Base-by-base conservation (phyloP, 1,140 invertebrate species). In the Radopholus similis region DNA sequence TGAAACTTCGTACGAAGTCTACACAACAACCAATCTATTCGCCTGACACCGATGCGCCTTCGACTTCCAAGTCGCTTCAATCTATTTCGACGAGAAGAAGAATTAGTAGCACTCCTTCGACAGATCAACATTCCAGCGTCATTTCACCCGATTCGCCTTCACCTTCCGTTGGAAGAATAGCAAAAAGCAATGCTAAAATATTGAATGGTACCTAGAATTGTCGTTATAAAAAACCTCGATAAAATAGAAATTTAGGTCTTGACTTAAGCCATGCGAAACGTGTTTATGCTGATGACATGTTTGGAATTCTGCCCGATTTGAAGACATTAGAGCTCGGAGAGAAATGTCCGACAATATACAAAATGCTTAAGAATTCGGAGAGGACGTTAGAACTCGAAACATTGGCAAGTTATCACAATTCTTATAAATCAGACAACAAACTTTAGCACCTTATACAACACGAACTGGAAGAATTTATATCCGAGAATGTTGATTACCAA, bases 121-220 rank as follows among this genome's bases (percentile, higher is more conserved):
- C 28, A 30, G 35, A 32, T 56, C 18, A 34, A 32, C 63, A 30
- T 32, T n/a, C 63, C 32, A 62, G 66, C 26, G 23, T n/a, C 64
- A 66, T 11, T 5, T 71, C 70, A 34, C 70, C 70, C 3, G 55
- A 35, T 18, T 71, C 70, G 5, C 70, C 70, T 23, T 71, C 70
- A 5, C 70, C 70, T 23, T 35, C 51, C 55, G 35, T 62, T 62
- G 54, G 51, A 35, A 26, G 71, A 6, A 58, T 72, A 15, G 71
- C 71, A 5, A 72, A 72, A 49, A 73, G 71, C 23, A 72, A 72
- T 56, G 71, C 71, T 34, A 37, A 35, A 5, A 47, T 75, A 30
- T 62, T 72, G 35, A 72, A 72, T 70, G 71, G 71, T 68, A 26
- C 40, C 18, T 64, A 59, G 9, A 28, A n/a, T 59, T 64, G 44